phyloP scores from a whole-genome alignment of 1,140 invertebrate genomes.

The Stegodyphus dumicola region DNA sequence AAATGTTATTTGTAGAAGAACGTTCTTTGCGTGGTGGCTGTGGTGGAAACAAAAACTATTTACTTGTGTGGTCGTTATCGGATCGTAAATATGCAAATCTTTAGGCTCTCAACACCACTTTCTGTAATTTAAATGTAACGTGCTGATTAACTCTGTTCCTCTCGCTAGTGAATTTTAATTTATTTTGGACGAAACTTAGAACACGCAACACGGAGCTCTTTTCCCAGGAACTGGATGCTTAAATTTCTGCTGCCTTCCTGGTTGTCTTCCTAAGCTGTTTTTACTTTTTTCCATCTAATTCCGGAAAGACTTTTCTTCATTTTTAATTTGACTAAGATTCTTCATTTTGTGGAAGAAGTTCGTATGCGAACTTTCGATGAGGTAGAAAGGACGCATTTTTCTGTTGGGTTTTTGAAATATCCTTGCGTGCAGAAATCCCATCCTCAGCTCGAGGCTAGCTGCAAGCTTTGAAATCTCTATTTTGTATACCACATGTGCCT shows the following conservation, averaged over 20 bases:
- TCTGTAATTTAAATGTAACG: constrained; percentile 55
- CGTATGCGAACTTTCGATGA: not conserved
- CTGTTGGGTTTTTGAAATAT: not conserved
- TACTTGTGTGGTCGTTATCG: constrained; percentile 38
- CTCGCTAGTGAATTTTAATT: constrained; percentile 44
- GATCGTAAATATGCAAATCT: constrained; percentile 52
- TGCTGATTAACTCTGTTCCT: constrained; percentile 39
- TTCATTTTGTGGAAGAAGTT: not conserved
- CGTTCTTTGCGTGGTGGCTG: constrained; percentile 21
- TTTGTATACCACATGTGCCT: too few relatives aligned
- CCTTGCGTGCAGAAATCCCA: not conserved
- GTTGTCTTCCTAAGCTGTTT: not conserved
- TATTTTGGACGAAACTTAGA: constrained; percentile 9
- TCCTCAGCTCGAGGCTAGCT: not conserved
- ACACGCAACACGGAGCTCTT: constrained; percentile 12
- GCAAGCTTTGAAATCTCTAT: not conserved
- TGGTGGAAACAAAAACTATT: constrained; percentile 34
- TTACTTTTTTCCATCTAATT: not conserved
- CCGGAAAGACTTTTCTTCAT: constrained; percentile 2
- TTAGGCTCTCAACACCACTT: constrained; percentile 45
- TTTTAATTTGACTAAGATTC: not conserved
- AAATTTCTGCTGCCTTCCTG: too few relatives aligned
- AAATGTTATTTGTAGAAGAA: not conserved
- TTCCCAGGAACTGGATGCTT: not conserved
- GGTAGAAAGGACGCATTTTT: not conserved